A percentile compares a stretch with the other conserved stretches of the same genome.
phyloP scores from a whole-genome alignment of 1,140 invertebrate genomes.

The Hetaerina americana region DNA sequence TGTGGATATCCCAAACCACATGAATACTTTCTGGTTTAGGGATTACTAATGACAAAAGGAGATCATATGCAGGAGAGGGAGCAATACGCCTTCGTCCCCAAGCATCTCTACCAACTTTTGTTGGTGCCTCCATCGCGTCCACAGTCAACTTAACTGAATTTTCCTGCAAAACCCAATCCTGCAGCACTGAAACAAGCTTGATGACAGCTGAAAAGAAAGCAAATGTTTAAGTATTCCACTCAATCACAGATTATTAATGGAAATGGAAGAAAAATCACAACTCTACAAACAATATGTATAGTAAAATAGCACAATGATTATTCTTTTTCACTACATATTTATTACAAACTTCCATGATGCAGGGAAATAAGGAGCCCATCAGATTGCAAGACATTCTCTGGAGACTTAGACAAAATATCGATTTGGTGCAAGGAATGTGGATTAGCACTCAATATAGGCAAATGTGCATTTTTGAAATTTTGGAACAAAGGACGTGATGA shows the following conservation, averaged over 20 bases:
- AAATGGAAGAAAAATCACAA: too few species aligned
- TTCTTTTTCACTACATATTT: too few species aligned
- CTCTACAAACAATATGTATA: background rate
- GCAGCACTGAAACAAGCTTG: constrained; percentile 26
- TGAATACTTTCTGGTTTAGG: constrained; percentile 55
- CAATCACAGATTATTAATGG: constrained; percentile 9
- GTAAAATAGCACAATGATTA: background rate
- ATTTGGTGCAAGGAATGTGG: too few species aligned
- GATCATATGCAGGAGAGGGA: constrained; percentile 49
- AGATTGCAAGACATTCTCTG: too few species aligned
- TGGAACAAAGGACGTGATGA: too few species aligned
- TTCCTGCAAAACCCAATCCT: constrained; percentile 29
- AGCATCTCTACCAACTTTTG: constrained; percentile 26
- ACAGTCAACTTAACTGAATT: constrained; percentile 27
- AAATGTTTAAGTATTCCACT: background rate
- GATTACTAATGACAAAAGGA: constrained; percentile 61
- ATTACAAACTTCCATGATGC: too few species aligned
- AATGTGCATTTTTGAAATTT: too few species aligned
- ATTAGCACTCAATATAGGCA: too few species aligned
- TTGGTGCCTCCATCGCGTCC: constrained; percentile 29
- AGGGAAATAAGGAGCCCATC: too few species aligned
- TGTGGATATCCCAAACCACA: constrained; percentile 51
- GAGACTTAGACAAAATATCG: too few species aligned
- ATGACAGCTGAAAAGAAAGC: constrained; percentile 19
- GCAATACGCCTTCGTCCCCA: constrained; percentile 33